phyloP scores from a whole-genome alignment of 2,113 vertebrate species.

The Oxygymnocypris stewartii region DNA sequence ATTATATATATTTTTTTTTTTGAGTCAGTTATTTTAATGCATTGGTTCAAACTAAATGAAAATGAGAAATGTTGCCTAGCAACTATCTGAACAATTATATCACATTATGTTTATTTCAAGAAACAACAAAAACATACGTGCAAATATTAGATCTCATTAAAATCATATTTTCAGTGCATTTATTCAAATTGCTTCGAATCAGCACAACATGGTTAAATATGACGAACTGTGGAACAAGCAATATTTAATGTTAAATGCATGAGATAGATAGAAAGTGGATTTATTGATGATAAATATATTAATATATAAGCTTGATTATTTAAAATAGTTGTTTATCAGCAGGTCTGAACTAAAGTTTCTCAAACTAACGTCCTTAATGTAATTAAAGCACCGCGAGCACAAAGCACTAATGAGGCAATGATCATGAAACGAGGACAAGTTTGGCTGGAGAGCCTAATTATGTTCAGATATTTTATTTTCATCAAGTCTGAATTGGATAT shows the following conservation, averaged over 20 bases:
- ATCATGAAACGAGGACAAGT: constrained; percentile 10
- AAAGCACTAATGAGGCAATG: background rate
- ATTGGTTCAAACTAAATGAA: background rate
- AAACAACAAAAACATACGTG: background rate
- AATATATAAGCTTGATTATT: background rate
- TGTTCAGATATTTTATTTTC: constrained; percentile 59
- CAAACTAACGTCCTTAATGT: background rate
- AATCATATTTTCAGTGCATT: background rate
- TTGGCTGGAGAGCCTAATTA: constrained; percentile 7
- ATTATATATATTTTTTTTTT: no score
- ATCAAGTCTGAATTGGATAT: constrained; percentile 24
- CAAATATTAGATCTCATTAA: background rate
- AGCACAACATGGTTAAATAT: background rate
- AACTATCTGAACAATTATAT: background rate
- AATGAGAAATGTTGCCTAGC: background rate
- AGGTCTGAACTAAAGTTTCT: background rate
- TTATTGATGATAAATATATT: background rate
- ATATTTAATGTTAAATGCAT: background rate
- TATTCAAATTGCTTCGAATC: background rate
- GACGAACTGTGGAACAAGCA: background rate
- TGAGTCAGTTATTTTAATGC: no score
- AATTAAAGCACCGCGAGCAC: constrained; percentile 16
- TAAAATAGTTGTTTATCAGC: background rate
- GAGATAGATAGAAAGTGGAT: background rate
- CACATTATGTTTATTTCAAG: no score